Conservation (phyloP, 2,797 vertebrate species). For the Melanotaenia maccullochi region DNA sequence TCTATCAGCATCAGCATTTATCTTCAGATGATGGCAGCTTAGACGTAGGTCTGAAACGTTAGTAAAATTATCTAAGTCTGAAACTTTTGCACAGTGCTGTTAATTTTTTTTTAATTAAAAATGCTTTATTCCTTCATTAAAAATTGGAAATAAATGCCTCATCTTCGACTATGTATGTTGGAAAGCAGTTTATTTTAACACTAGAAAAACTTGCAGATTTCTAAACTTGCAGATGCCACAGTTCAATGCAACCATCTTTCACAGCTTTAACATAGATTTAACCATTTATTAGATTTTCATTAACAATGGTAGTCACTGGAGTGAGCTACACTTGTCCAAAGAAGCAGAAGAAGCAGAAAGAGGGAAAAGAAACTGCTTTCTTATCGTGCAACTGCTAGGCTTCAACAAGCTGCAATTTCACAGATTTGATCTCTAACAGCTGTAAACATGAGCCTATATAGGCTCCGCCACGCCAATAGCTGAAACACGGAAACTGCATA, state of each 20-base stretch:
- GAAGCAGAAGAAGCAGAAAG: slow-evolving; percentile 2
- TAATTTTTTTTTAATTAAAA: not conserved
- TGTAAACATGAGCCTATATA: slow-evolving; percentile 52
- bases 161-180: not conserved
- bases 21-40: not conserved
- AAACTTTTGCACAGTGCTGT: not conserved
- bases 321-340: not conserved
- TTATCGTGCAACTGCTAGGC: slow-evolving; percentile 50
- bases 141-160: not conserved
- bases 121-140: not conserved
- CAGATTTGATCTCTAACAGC: slow-evolving; percentile 69
- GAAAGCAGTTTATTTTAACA: not conserved
- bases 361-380: slow-evolving; percentile 24
- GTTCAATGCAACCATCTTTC: not conserved
- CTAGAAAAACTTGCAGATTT: too few relatives aligned
- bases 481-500: not conserved
- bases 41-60: not conserved
- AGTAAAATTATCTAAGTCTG: not conserved
- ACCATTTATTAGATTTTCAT: not conserved
- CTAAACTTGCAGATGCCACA: not conserved
- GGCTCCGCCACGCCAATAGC: not conserved
- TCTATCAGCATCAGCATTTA: slow-evolving; percentile 7
- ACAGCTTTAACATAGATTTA: not conserved
- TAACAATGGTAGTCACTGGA: not conserved
- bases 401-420: slow-evolving; percentile 68